A percentile compares a stretch with the other conserved stretches of the same genome.
These are phyloP conservation scores for Drosophila yakuba DNA, from an alignment of 1,140 invertebrate genomes.

Conservation along the genomic window DNA sequence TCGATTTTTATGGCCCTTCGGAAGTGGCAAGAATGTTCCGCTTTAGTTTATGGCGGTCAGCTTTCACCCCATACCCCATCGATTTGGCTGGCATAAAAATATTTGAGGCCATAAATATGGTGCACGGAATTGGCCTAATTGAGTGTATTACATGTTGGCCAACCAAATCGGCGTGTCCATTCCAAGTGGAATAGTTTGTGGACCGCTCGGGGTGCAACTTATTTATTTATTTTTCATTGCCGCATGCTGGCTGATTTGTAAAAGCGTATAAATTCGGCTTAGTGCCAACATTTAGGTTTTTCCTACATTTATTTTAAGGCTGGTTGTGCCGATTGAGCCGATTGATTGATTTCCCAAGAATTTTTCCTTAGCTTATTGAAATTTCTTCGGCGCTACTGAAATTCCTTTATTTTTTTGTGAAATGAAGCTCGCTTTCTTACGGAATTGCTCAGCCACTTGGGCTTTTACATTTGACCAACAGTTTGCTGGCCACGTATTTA, in stretches of 20 bases:
- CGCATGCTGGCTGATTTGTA: conserved; percentile 63
- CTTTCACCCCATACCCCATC: conserved; percentile 34
- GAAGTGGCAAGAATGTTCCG: conserved; percentile 29
- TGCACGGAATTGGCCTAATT: conserved; percentile 72
- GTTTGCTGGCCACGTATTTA: conserved; percentile 17
- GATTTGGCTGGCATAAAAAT: conserved; percentile 59
- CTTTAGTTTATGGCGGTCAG: conserved; percentile 68
- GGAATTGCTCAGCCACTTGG: conserved; percentile 13
- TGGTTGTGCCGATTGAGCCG: conserved; percentile 8
- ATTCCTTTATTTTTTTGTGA: not conserved
- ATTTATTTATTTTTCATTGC: conserved; percentile 69
- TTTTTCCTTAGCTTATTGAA: conserved; percentile 13
- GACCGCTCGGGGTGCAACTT: conserved; percentile 21
- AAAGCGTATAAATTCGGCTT: conserved; percentile 60
- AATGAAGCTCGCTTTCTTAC: not conserved
- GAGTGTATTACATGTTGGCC: conserved; percentile 71
- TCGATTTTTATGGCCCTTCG: conserved; percentile 68
- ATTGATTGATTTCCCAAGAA: conserved; percentile 31
- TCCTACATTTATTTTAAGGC: conserved; percentile 26
- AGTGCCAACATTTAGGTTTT: conserved; percentile 35
- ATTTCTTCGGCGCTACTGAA: not conserved
- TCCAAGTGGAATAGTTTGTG: conserved; percentile 17
- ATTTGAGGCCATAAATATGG: conserved; percentile 75
- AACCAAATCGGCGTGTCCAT: conserved; percentile 26
- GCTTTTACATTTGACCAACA: conserved; percentile 11